Base-by-base conservation (phyloP, 1,140 invertebrate genomes). In the Brachionus rotundiformis region DNA sequence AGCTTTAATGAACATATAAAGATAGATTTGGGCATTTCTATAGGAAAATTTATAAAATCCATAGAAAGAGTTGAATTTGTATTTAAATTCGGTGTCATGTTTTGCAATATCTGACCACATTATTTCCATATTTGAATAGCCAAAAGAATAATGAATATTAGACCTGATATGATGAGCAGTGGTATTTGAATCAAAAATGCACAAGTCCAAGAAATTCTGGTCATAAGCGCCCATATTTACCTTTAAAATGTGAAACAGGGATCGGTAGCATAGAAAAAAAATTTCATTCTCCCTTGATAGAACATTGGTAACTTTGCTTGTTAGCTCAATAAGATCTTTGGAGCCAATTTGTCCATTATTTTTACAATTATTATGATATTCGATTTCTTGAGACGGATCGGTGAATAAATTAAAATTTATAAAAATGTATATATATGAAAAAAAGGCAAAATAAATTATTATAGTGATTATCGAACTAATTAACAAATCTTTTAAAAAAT, bases 321-420 rank as follows among this genome's bases (percentile, higher is more conserved):
- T 44, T 10, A 73, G 19, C 3, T 73, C 39, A 4, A 41, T 27
- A 3, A 73, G 36, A 73, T 73, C 36, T 25, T 44, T 68, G n/a
- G 63, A 68, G 3, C 16, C 27, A 2, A 8, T 39, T 11, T 73
- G 19, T 25, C 19, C 10, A 25, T 73, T 23, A 19, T 7, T 44
- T 23, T n/a, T 0, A 3, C 39, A 44, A 1, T 27, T 8, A 73
- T 73, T 73, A 13, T 23, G 25, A 44, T 8, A 4, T 25, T 31
- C 7, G 23, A 73, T 44, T 41, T 13, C 10, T 73, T 73, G 68
- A 25, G 68, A 23, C 44, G 68, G 68, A 73, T 73, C 68, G 39
- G 23, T 73, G 13, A 73, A 73, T 13, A 25, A 73, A 47, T 73
- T 73, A n/a, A 73, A 73, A 44, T 47, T 27, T 4, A 73, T 73